A percentile compares a stretch with the other conserved stretches of the same genome.
phyloP scores from a whole-genome alignment of 2,888 invertebrate species.

The Rhimphoctona megacephalus region DNA sequence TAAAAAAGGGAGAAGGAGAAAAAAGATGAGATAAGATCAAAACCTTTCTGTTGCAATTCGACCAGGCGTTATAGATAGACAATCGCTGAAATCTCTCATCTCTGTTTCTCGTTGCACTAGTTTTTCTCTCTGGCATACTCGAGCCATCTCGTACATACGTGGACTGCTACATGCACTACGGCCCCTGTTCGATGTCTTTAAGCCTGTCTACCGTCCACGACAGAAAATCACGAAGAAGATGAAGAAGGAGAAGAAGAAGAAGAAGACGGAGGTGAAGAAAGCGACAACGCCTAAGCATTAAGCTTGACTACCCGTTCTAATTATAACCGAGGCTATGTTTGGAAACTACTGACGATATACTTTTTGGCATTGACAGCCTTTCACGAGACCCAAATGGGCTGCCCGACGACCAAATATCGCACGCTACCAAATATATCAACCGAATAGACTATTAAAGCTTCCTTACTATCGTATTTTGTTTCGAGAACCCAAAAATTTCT shows the following conservation, averaged over 20 bases:
- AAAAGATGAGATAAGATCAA: conserved; percentile 54
- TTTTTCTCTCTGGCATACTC: conserved; percentile 73
- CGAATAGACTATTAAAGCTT: background rate
- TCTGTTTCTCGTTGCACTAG: conserved; percentile 75
- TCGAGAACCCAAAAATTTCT: background rate
- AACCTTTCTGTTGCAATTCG: conserved; percentile 70
- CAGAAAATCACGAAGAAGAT: conserved; percentile 44
- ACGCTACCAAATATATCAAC: conserved; percentile 10
- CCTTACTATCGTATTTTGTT: background rate
- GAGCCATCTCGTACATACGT: conserved; percentile 58
- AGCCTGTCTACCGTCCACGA: conserved; percentile 45
- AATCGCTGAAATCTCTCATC: conserved; percentile 71
- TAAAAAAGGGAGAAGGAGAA: conserved; percentile 18
- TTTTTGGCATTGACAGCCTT: conserved; percentile 81
- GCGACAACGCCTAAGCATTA: conserved; percentile 49
- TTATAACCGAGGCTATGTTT: conserved; percentile 82
- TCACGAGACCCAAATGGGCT: conserved; percentile 66
- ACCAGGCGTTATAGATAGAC: conserved; percentile 75
- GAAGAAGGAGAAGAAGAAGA: conserved; percentile 43
- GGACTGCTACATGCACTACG: conserved; percentile 59
- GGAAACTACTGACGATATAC: conserved; percentile 77
- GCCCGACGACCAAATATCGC: conserved; percentile 43
- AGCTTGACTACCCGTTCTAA: conserved; percentile 78
- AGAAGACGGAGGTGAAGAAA: conserved; percentile 44
- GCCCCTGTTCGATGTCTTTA: conserved; percentile 57